These are phyloP conservation scores for Gryon sp. DNA, from an alignment of 1,140 invertebrate species.

Conservation along the genomic window DNA sequence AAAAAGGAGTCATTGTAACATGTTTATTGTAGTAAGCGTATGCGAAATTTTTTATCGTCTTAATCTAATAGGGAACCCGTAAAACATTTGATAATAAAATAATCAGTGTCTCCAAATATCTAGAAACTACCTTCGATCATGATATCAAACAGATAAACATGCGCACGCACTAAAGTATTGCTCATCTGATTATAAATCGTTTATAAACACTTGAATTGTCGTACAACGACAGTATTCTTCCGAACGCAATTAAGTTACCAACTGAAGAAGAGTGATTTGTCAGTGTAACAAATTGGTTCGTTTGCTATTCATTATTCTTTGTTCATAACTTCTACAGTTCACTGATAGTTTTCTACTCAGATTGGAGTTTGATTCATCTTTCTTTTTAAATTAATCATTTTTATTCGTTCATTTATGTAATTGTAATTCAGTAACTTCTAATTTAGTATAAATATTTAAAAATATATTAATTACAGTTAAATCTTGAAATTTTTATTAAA, in stretches of 20 bases:
- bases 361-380: constrained; percentile 24
- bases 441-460: no score
- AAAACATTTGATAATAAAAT: constrained; percentile 28
- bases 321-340: constrained; percentile 1
- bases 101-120: constrained; percentile 55
- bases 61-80: constrained; percentile 53
- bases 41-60: constrained; percentile 36
- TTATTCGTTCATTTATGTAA: constrained; percentile 1
- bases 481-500: background rate
- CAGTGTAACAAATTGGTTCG: constrained; percentile 47
- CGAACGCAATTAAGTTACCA: constrained; percentile 41
- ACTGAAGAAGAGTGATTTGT: constrained; percentile 17
- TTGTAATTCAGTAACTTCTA: no score
- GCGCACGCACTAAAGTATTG: constrained; percentile 46
- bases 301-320: constrained; percentile 15
- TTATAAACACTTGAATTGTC: constrained; percentile 48
- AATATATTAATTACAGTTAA: background rate
- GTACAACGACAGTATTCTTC: constrained; percentile 24
- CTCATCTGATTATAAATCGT: constrained; percentile 56
- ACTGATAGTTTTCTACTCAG: constrained; percentile 13
- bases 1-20: constrained; percentile 2
- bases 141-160: constrained; percentile 57
- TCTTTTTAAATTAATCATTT: background rate
- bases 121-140: constrained; percentile 54
- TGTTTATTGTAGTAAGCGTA: constrained; percentile 29